Evolutionary conservation across 2,888 invertebrate species (phyloP), one percentile per base, ranked within the genome.

Genomic region (Rosalia funebris): DNA sequence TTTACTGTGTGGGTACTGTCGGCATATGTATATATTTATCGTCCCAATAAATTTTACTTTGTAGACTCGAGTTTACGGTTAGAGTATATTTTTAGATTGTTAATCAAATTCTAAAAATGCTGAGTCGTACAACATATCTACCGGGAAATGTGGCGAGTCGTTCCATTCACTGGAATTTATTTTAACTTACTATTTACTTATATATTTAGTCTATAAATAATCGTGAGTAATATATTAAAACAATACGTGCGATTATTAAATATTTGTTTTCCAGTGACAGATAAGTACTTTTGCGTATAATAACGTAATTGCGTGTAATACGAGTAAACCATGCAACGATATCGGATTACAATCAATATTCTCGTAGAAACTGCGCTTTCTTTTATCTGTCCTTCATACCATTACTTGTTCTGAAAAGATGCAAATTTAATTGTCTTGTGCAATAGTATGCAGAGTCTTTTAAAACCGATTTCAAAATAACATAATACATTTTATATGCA

Each of bases 191-290:
- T 32, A 46, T 37, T 39, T 39, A 14, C 39, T 14, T 39, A 14
- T 37, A 9, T 32, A 17, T 53, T 53, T 39, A 11, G 39, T 25
- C 52, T 52, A 48, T 42, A 52, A 50, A 57, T 52, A 57, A 44
- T 52, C 42, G n/a, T 57, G 52, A 57, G 20, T 44, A 42, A 52
- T 52, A 31, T 50, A 37, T 45, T 34, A 39, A 42, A 53, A 53
- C 42, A 32, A 39, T 31, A 10, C n/a, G n/a, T n/a, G n/a, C n/a
- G n/a, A n/a, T 2, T 31, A 46, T 46, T 53, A 42, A 53, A 52
- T 41, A 41, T 52, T 53, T 42, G 42, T 32, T 42, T 11, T 42
- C 16, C 10, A 5, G 12, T 16, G 20, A 20, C 16, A 34, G 39
- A 11, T 50, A 48, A 7, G 7, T 42, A 42, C n/a, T n/a, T n/a